A percentile compares a stretch with the other conserved stretches of the same genome.
Conservation (phyloP, 2,888 invertebrate genomes). For the Prostheceraeus crozeri region DNA sequence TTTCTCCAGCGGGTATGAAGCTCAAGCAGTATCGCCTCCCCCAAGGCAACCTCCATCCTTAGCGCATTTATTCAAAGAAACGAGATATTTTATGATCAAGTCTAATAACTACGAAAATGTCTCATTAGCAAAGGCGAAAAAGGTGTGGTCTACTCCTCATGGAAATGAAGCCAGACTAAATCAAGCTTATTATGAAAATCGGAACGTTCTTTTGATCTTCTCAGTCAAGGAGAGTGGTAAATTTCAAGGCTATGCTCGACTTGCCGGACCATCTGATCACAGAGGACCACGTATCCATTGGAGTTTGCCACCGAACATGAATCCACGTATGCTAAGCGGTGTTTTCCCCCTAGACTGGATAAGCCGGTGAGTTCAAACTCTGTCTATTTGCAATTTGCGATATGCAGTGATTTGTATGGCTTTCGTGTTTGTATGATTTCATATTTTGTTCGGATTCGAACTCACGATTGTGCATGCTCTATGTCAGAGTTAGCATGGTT, state of each 20-base stretch:
- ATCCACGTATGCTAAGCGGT: constrained; percentile 83
- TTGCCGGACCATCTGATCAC: constrained; percentile 79
- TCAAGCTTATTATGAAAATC: constrained; percentile 76
- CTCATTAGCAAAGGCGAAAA: constrained; percentile 76
- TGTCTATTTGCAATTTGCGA: constrained; percentile 31
- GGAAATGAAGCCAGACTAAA: constrained; percentile 92
- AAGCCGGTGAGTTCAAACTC: constrained; percentile 61
- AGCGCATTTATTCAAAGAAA: constrained; percentile 73
- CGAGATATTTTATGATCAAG: constrained; percentile 88
- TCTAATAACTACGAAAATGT: constrained; percentile 96
- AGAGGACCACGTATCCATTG: constrained; percentile 71
- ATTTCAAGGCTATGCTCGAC: constrained; percentile 76
- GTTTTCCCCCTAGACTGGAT: constrained; percentile 96
- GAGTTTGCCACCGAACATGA: constrained; percentile 84
- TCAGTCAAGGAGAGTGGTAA: constrained; percentile 96
- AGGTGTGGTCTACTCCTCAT: constrained; percentile 93
- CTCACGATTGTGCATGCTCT: too few species aligned
- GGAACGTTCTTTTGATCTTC: constrained; percentile 87
- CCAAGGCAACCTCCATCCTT: too few species aligned
- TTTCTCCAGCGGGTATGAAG: too few species aligned
- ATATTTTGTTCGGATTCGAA: too few species aligned
- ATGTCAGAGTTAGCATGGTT: too few species aligned
- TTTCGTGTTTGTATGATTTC: too few species aligned
- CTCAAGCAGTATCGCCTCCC: too few species aligned
- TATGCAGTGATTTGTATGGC: too few species aligned